Evolutionary conservation across 2,113 vertebrate genomes (phyloP).

Genomic region (Collichthys lucidus): DNA sequence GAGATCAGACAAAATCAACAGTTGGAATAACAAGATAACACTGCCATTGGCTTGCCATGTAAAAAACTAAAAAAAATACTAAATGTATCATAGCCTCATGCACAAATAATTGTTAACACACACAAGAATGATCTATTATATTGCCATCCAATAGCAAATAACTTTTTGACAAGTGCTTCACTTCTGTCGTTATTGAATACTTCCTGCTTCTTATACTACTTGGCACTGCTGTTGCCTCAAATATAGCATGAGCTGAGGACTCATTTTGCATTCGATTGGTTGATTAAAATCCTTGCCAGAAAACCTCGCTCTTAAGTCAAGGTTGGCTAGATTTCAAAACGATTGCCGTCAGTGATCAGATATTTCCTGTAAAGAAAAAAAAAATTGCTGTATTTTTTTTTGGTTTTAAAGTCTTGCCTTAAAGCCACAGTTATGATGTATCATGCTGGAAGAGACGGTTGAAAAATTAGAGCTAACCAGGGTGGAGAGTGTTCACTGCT

Average conservation of each 20-base stretch:
- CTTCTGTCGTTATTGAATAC: background rate
- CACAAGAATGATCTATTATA: background rate
- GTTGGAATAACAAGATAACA: background rate
- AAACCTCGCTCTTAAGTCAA: background rate
- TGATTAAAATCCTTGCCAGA: slow-evolving; percentile 21
- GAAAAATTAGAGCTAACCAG: background rate
- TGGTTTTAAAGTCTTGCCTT: background rate
- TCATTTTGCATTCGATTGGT: slow-evolving; percentile 1
- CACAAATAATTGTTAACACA: background rate
- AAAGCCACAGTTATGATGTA: background rate
- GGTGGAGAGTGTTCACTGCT: background rate
- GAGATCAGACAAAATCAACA: slow-evolving; percentile 1
- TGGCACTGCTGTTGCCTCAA: slow-evolving; percentile 1
- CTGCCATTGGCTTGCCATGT: background rate
- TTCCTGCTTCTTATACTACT: background rate
- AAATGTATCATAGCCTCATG: background rate
- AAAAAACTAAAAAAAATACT: background rate
- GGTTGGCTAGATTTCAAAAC: slow-evolving; percentile 10
- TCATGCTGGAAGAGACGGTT: background rate
- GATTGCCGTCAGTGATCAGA: background rate
- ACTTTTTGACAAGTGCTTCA: background rate
- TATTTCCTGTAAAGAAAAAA: background rate
- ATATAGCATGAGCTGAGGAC: background rate
- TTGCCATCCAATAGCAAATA: background rate
- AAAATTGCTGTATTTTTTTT: background rate